These are phyloP conservation scores for Bagarius yarrelli DNA, from an alignment of 2,113 vertebrate species.

Conservation along the genomic window DNA sequence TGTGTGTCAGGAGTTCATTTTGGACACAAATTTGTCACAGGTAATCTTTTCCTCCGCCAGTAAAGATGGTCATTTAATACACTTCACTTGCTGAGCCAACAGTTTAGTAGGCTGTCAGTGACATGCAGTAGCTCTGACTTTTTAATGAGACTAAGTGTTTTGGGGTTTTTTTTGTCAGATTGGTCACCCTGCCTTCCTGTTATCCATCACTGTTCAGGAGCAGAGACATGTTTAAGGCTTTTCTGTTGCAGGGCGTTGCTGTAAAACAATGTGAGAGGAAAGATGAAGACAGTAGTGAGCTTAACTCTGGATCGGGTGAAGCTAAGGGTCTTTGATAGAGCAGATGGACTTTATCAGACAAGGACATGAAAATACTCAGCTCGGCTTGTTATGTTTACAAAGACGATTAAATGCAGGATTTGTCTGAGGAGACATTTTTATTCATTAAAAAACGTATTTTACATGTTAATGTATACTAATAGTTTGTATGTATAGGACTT, in stretches of 20 bases:
- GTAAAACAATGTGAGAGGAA: slow-evolving; percentile 11
- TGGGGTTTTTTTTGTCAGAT: not conserved
- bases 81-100: slow-evolving; percentile 15
- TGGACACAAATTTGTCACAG: not conserved
- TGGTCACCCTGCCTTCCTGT: not conserved
- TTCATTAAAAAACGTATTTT: no score
- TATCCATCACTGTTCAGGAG: not conserved
- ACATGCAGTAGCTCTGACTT: not conserved
- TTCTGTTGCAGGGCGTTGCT: not conserved
- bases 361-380: not conserved
- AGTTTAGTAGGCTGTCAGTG: not conserved
- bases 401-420: not conserved
- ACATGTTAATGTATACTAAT: no score
- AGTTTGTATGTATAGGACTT: not conserved
- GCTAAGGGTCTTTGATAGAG: slow-evolving; percentile 3
- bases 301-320: slow-evolving; percentile 27
- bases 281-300: slow-evolving; percentile 3
- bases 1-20: not conserved
- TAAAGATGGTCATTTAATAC: not conserved
- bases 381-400: not conserved
- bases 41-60: not conserved
- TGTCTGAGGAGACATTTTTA: no score
- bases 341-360: slow-evolving; percentile 6
- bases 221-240: not conserved
- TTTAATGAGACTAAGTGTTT: not conserved